Base-by-base conservation (phyloP, 2,113 vertebrate species). In the Numenius arquata region DNA sequence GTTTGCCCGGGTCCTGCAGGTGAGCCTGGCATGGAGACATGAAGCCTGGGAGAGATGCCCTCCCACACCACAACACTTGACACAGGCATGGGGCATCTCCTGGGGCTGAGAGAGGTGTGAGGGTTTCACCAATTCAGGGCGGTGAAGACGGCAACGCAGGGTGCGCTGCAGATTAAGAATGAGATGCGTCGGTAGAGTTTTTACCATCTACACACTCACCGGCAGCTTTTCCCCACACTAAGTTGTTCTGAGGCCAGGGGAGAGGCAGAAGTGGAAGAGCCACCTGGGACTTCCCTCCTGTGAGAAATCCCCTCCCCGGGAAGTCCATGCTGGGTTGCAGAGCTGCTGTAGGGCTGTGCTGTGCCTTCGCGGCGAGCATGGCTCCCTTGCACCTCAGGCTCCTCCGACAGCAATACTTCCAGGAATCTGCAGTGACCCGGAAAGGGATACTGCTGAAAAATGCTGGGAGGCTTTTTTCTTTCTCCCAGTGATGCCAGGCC, bases 301-400 rank as follows among this genome's bases (percentile, higher is more conserved):
- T 52, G 66, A 95, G 85, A 95, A 96, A 95, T 76, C 66, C 89
- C 77, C 95, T 92, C 45, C 27, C 48, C 4, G 71, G 87, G 62
- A 91, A 91, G 67, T 75, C 89, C 32, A 2, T 1, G 2, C 22
- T 50, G 74, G 40, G 38, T 85, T 91, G 71, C 74, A 90, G 47
- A 92, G 73, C 59, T 74, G 36, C 76, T 45, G 38, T 12, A 12
- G 15, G 38, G 38, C 93, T 92, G 58, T 30, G 32, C 40, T 29
- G 5, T 55, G 41, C 45, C 67, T 77, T 38, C 8, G 17, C 0
- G 1, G 72, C 0, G 6, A 84, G 88, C 71, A 43, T 2, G 2
- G 50, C 62, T 93, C 30, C 21, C 32, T 68, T 27, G 50, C 25
- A 25, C 15, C 4, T 36, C 53, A 29, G 32, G 32, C 32, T 90